Base-by-base conservation (phyloP, 2,797 vertebrate genomes). In the Ctenopoma kingsleyae region DNA sequence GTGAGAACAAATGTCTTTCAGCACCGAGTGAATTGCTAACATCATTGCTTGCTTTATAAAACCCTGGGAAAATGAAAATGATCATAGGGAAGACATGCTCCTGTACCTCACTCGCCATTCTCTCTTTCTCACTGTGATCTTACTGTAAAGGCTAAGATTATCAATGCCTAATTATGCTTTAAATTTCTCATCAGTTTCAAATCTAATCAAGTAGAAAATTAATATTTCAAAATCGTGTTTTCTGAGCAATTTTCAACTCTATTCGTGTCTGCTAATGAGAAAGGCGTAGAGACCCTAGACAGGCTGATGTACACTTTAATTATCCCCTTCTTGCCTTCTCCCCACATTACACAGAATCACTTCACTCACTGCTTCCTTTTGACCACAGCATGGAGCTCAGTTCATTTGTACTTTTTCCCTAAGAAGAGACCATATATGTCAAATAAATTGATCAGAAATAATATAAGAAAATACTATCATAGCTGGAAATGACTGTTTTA, bases 151-250 rank as follows among this genome's bases (percentile, higher is more conserved):
- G 64, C 78, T 78, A 74, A 83, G 68, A 88, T 90, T 90, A 90
- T 82, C 71, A 59, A 84, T 46, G 88, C 80, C 71, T 87, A 92
- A 92, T 93, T 92, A 90, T 30, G 8, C 88, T 83, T 85, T 68
- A 69, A 83, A 71, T 85, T 88, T 89, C 87, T 92, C 89, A 90
- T 93, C 89, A 88, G 69, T 81, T 78, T 84, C 61, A 80, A 81
- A 90, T 89, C 77, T 89, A 92, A 90, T 91, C 92, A 90, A 78
- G 87, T 65, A 80, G 88, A 92, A 92, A 90, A 93, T 91, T 63
- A 81, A 89, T 89, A 86, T 91, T 91, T 91, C 59, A 83, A 80
- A 89, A 86, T 87, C 59, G 80, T 83, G 75, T 85, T 87, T 90
- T 88, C 67, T 38, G 43, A 82, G 78, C 71, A 70, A 71, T 82